A percentile compares a stretch with the other conserved stretches of the same genome.
Conservation (phyloP, 1,140 invertebrate species). For the Phymastichus coffea region DNA sequence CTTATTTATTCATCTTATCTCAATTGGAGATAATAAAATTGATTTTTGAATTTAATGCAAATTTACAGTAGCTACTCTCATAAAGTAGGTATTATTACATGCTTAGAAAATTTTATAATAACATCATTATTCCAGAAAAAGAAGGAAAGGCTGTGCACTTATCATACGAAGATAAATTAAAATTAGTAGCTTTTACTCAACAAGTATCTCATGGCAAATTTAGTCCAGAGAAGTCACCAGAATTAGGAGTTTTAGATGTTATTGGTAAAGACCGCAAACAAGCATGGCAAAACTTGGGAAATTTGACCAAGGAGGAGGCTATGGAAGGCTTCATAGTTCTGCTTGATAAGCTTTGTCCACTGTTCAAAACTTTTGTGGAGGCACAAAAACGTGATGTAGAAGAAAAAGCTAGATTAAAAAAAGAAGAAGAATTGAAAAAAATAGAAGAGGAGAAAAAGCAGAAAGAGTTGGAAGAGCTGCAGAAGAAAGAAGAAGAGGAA, state of each 20-base stretch:
- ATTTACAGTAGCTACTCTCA: too few species aligned
- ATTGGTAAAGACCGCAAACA: constrained; percentile 89
- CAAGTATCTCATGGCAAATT: constrained; percentile 88
- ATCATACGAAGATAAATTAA: constrained; percentile 90
- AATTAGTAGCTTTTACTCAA: constrained; percentile 87
- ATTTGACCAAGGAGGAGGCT: constrained; percentile 81
- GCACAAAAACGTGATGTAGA: constrained; percentile 85
- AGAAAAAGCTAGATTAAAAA: constrained; percentile 66
- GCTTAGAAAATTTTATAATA: too few species aligned
- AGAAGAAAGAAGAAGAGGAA: constrained; percentile 61
- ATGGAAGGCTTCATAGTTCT: constrained; percentile 90
- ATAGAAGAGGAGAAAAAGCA: constrained; percentile 58
- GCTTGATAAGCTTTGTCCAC: constrained; percentile 81
- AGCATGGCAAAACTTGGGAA: constrained; percentile 89
- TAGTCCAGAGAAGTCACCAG: constrained; percentile 69
- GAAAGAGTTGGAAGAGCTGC: constrained; percentile 65
- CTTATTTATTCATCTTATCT: neutral
- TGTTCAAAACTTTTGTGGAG: constrained; percentile 89
- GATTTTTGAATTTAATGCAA: too few species aligned
- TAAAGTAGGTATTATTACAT: too few species aligned
- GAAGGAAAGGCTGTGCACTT: constrained; percentile 93
- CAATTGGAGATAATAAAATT: too few species aligned
- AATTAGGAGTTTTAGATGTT: constrained; percentile 91
- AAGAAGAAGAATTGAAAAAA: constrained; percentile 54
- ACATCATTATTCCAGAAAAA: constrained; percentile 89